Evolutionary conservation across 2,888 invertebrate genomes (phyloP), one percentile per base, ranked within the genome.

Genomic region (Hydraecia micacea): DNA sequence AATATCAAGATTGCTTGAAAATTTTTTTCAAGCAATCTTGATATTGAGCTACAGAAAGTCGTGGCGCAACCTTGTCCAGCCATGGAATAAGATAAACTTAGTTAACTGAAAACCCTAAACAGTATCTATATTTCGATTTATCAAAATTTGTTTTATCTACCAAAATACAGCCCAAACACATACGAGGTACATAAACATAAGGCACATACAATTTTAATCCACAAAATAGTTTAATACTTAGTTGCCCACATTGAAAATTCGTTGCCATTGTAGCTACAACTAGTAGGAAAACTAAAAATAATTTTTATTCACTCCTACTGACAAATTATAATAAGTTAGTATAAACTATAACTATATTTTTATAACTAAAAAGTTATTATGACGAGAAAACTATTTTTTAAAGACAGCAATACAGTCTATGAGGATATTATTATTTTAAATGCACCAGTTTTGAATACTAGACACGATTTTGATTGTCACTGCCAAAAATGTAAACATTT

Each of bases 161-260:
- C 36, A 71, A 73, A 87, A 81, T 85, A 85, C 80, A 79, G 62
- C 52, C 3, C 75, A 76, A 78, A 73, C 70, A 66, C 60, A 32
- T 18, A 60, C 72, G 55, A 91, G 89, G 89, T 88, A 91, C 88
- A 88, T 90, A 86, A 72, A 73, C 21, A 42, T 88, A 89, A 92
- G 93, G 93, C 93, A 93, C 93, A 86, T 85, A 81, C 28, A 87
- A 87, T 79, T 72, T 76, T 79, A 82, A 21, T 42, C 62, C 25
- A 60, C 55, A 60, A 63, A 66, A 75, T 62, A 78, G 9, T 58
- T 58, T 63, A 11, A 49, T 75, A 58, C 55, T 77, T 75, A 87
- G 81, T 79, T 68, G 78, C 78, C 81, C 78, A 74, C 21, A n/a
- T 74, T 77, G 70, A 15, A 83, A 73, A 86, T 77, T 88, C 81